Percentiles rank a stretch among this genome's conserved stretches.
Evolutionary conservation across 1,140 invertebrate genomes (phyloP).

Genomic region (Drosophila pruinosa): DNA sequence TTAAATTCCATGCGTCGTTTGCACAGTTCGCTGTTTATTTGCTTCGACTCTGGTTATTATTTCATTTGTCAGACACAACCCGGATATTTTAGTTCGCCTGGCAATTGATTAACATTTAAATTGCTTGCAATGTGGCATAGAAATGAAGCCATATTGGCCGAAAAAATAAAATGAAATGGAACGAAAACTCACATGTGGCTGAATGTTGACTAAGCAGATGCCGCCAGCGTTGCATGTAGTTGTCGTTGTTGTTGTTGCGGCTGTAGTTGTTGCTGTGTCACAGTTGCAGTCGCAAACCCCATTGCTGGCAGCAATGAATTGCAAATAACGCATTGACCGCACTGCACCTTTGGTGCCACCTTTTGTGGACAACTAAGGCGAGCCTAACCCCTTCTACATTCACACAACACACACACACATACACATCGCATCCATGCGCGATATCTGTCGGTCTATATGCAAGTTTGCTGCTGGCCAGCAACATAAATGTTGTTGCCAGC

Average conservation of each 20-base stretch:
- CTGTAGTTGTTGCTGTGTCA: slow-evolving; percentile 3
- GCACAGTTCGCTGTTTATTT: slow-evolving; percentile 52
- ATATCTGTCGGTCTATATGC: slow-evolving; percentile 57
- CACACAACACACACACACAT: neutral
- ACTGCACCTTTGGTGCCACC: slow-evolving; percentile 76
- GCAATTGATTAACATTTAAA: slow-evolving; percentile 79
- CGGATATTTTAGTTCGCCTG: slow-evolving; percentile 39
- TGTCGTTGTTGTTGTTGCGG: neutral
- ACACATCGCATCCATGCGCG: slow-evolving; percentile 24
- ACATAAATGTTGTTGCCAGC: slow-evolving; percentile 68
- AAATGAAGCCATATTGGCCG: slow-evolving; percentile 67
- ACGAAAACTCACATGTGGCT: slow-evolving; percentile 20
- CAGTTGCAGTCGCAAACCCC: slow-evolving; percentile 40
- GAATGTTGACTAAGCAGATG: slow-evolving; percentile 34
- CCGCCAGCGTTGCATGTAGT: neutral
- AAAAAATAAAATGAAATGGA: slow-evolving; percentile 22
- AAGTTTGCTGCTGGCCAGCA: slow-evolving; percentile 53
- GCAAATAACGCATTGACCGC: slow-evolving; percentile 79
- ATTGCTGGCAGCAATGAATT: slow-evolving; percentile 72
- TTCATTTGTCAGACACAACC: slow-evolving; percentile 34
- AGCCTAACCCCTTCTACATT: slow-evolving; percentile 41
- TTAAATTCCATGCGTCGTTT: slow-evolving; percentile 38
- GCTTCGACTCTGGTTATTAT: slow-evolving; percentile 49
- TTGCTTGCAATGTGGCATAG: slow-evolving; percentile 68
- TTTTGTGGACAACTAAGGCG: slow-evolving; percentile 69